phyloP scores from a whole-genome alignment of 2,797 vertebrate genomes.

The Sebastes trivittatus region DNA sequence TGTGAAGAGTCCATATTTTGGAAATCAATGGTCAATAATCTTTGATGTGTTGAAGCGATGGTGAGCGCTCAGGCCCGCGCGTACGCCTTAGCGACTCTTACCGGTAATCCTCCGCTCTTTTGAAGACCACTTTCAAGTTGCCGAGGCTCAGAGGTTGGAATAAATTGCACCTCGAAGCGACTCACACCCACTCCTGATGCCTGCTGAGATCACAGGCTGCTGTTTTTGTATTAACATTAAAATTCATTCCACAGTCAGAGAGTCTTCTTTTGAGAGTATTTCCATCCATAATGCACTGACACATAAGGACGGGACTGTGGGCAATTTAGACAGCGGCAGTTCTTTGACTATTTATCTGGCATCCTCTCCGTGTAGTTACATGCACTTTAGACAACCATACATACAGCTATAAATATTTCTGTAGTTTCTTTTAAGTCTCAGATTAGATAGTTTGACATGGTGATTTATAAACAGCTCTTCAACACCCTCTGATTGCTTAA shows the following conservation, averaged over 20 bases:
- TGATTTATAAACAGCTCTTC: conserved; percentile 63
- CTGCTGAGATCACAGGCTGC: conserved; percentile 85
- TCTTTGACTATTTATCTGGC: conserved; percentile 65
- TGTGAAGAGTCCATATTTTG: conserved; percentile 45
- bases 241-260: conserved; percentile 76
- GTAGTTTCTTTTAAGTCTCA: conserved; percentile 52
- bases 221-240: conserved; percentile 83
- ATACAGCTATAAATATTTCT: conserved; percentile 51
- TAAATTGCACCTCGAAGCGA: conserved; percentile 82
- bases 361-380: conserved; percentile 57
- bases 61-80: conserved; percentile 43
- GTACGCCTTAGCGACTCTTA: conserved; percentile 60
- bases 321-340: conserved; percentile 59
- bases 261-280: conserved; percentile 75
- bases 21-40: conserved; percentile 54
- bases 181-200: conserved; percentile 68
- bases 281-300: conserved; percentile 72
- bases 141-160: conserved; percentile 76
- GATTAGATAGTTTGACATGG: conserved; percentile 62
- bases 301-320: conserved; percentile 64
- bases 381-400: conserved; percentile 55
- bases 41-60: conserved; percentile 68
- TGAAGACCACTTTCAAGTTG: conserved; percentile 83
- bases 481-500: conserved; percentile 42
- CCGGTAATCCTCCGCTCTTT: conserved; percentile 75